Conservation (phyloP, 2,888 invertebrate species). For the Metallyticus violacea region DNA sequence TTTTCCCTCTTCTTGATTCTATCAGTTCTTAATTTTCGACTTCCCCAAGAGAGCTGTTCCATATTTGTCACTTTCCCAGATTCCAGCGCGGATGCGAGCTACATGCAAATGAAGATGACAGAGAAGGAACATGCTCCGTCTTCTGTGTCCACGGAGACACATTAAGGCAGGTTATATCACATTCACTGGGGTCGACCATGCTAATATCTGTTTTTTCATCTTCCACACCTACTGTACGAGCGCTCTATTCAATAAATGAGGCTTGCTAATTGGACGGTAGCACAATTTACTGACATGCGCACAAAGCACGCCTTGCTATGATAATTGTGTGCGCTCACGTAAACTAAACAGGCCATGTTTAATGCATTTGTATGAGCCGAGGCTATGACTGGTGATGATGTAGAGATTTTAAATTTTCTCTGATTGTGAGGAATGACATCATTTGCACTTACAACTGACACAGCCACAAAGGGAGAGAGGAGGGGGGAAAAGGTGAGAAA, state of each 20-base stretch:
- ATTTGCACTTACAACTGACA: background rate
- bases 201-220: background rate
- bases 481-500: background rate
- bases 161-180: background rate
- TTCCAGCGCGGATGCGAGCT: background rate
- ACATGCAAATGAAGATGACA: background rate
- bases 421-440: background rate
- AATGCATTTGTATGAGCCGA: no score
- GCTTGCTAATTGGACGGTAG: no score
- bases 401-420: background rate
- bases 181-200: background rate
- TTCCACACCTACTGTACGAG: no score
- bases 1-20: background rate
- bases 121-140: no score
- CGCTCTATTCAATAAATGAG: no score
- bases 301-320: no score
- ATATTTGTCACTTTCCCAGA: slow-evolving; percentile 6
- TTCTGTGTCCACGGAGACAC: background rate
- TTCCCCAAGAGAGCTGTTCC: background rate
- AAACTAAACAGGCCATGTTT: background rate
- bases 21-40: slow-evolving; percentile 1
- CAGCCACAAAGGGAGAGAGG: background rate
- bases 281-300: background rate
- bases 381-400: background rate
- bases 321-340: background rate